Conservation (phyloP, 2,888 invertebrate species). For the Meteorus colon region DNA sequence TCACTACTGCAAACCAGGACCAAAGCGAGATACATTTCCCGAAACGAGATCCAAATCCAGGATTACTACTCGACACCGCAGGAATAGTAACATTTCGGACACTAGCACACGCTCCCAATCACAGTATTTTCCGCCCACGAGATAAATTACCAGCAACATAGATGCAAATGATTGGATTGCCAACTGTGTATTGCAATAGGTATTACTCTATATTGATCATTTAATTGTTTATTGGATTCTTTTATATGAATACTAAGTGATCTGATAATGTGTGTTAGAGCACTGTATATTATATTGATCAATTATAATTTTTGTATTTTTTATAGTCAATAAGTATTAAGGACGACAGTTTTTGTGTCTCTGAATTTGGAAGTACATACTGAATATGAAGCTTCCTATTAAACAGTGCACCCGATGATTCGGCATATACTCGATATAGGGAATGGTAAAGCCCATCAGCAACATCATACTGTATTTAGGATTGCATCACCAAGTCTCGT, state of each 20-base stretch:
- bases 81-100: conserved; percentile 29
- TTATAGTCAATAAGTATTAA: too few species aligned
- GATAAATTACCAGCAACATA: conserved; percentile 44
- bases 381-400: background rate
- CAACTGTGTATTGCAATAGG: conserved; percentile 45
- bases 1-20: conserved; percentile 38
- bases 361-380: too few species aligned
- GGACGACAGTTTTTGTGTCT: background rate
- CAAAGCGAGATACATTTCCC: conserved; percentile 36
- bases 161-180: conserved; percentile 54
- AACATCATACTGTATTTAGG: background rate
- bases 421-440: background rate
- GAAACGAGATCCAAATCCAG: conserved; percentile 51
- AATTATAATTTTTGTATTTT: background rate
- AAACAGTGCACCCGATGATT: background rate
- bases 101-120: conserved; percentile 20
- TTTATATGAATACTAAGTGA: conserved; percentile 44
- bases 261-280: background rate
- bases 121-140: conserved; percentile 34
- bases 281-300: too few species aligned
- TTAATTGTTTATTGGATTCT: conserved; percentile 50
- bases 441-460: background rate
- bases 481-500: background rate
- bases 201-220: conserved; percentile 50
- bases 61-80: conserved; percentile 44